These are phyloP conservation scores for Lithophane semibrunnea DNA, from an alignment of 2,888 invertebrate species.

Conservation along the genomic window DNA sequence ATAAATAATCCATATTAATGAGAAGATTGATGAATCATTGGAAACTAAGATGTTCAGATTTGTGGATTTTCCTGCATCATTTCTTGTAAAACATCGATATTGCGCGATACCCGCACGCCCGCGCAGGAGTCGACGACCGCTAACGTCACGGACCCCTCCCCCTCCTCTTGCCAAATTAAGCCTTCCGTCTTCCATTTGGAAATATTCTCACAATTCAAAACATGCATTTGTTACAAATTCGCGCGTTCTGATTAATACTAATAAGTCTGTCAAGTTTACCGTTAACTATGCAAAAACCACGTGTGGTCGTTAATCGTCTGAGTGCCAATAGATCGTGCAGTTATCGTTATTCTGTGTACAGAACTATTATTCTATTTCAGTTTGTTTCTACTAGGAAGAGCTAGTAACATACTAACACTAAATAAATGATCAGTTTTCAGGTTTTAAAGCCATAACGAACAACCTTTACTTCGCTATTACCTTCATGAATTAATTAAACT, in stretches of 20 bases:
- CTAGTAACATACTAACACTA: constrained; percentile 18
- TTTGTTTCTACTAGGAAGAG: constrained; percentile 29
- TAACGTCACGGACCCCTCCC: constrained; percentile 67
- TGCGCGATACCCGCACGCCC: constrained; percentile 62
- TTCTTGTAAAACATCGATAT: constrained; percentile 69
- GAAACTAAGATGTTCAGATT: constrained; percentile 58
- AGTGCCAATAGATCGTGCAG: constrained; percentile 50
- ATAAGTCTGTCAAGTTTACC: constrained; percentile 72
- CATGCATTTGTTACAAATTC: constrained; percentile 69
- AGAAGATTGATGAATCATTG: constrained; percentile 69
- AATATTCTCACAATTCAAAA: constrained; percentile 59
- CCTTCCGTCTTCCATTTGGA: constrained; percentile 64
- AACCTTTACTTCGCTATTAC: constrained; percentile 45
- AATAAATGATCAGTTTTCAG: constrained; percentile 49
- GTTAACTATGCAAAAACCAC: constrained; percentile 69
- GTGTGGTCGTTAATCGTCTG: constrained; percentile 47
- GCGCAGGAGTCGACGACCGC: constrained; percentile 79
- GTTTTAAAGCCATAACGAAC: constrained; percentile 26
- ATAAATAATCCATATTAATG: constrained; percentile 38
- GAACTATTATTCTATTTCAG: constrained; percentile 9
- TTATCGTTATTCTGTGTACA: constrained; percentile 27
- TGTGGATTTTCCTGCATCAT: constrained; percentile 72
- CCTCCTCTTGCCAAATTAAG: constrained; percentile 60
- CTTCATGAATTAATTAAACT: constrained; percentile 59
- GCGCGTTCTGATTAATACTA: constrained; percentile 75